Evolutionary conservation across 2,888 invertebrate genomes (phyloP).

Genomic region (Andricus curvator): DNA sequence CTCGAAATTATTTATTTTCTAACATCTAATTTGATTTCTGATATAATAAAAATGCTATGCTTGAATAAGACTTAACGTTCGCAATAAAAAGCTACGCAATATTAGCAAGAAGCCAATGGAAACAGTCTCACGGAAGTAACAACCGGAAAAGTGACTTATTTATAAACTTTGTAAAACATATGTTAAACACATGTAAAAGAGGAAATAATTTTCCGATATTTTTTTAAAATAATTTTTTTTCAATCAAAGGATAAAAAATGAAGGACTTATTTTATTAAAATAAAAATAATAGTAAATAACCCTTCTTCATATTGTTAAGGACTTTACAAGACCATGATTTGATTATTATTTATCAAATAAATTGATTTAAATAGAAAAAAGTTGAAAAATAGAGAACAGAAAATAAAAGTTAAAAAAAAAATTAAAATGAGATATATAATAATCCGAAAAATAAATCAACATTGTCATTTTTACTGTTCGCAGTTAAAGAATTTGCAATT

Average conservation of each 20-base stretch:
- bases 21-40: too few species aligned
- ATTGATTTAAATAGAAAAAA: too few species aligned
- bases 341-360: too few species aligned
- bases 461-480: too few species aligned
- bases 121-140: slow-evolving; percentile 27
- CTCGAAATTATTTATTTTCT: too few species aligned
- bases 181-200: too few species aligned
- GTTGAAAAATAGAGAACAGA: not conserved
- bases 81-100: slow-evolving; percentile 13
- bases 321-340: not conserved
- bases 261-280: not conserved
- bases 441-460: too few species aligned
- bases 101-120: not conserved
- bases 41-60: not conserved
- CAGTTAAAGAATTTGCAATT: too few species aligned
- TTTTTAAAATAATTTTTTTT: not conserved
- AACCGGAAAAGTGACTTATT: not conserved
- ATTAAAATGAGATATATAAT: not conserved
- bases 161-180: not conserved
- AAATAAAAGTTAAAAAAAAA: not conserved
- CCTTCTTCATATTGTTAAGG: not conserved
- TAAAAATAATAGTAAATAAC: not conserved
- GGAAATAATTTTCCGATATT: not conserved
- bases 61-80: not conserved
- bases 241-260: not conserved